Evolutionary conservation across 2,797 vertebrate species (phyloP).

Genomic region (Xiphophorus birchmanni): DNA sequence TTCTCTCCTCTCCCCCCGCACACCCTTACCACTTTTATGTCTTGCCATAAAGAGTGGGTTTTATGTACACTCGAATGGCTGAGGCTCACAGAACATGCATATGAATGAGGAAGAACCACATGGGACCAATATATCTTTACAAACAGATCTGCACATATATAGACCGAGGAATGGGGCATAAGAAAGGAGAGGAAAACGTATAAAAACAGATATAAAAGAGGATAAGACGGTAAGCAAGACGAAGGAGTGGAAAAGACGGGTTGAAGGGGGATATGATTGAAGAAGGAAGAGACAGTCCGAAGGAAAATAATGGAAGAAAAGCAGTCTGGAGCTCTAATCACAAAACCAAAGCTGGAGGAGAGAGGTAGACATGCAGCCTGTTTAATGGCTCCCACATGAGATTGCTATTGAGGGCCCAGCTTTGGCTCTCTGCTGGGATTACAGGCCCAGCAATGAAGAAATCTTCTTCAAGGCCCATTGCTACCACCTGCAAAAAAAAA

Average conservation of each 20-base stretch:
- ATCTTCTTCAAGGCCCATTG: slow-evolving; percentile 59
- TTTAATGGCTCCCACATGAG: slow-evolving; percentile 75
- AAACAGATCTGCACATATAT: slow-evolving; percentile 70
- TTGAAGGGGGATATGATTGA: slow-evolving; percentile 36
- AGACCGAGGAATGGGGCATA: slow-evolving; percentile 23
- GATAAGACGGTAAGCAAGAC: slow-evolving; percentile 40
- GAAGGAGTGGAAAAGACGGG: slow-evolving; percentile 41
- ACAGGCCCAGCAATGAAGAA: slow-evolving; percentile 47
- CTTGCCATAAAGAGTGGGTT: slow-evolving; percentile 78
- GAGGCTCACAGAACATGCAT: slow-evolving; percentile 80
- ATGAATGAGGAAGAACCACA: slow-evolving; percentile 76
- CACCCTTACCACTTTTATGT: slow-evolving; percentile 75
- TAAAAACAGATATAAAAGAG: slow-evolving; percentile 51
- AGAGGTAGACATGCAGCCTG: slow-evolving; percentile 67
- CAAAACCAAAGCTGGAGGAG: slow-evolving; percentile 72
- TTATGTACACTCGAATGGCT: slow-evolving; percentile 83
- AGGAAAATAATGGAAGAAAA: slow-evolving; percentile 46
- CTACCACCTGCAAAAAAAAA: slow-evolving; percentile 69
- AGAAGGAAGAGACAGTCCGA: slow-evolving; percentile 46
- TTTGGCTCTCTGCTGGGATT: slow-evolving; percentile 61
- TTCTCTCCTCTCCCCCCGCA: slow-evolving; percentile 61
- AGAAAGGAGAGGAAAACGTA: slow-evolving; percentile 39
- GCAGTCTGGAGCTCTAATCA: slow-evolving; percentile 71
- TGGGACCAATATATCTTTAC: slow-evolving; percentile 76
- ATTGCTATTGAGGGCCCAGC: slow-evolving; percentile 74